Conservation (phyloP, 2,797 vertebrate species). For the Toxotes lorentzi region DNA sequence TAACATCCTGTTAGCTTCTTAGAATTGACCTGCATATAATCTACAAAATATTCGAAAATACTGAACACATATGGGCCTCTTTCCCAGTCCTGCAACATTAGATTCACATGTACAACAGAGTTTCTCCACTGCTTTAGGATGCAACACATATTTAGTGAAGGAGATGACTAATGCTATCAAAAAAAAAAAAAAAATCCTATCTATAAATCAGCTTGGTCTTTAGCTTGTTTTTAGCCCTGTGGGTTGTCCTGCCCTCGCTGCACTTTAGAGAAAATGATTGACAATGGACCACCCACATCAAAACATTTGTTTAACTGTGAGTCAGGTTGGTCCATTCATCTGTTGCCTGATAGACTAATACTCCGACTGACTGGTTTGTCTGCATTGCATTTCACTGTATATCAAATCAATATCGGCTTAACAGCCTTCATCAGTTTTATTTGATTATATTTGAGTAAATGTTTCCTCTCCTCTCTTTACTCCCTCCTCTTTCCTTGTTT, state of each 20-base stretch:
- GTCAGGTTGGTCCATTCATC: conserved; percentile 72
- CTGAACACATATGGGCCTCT: conserved; percentile 16
- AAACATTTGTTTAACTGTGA: conserved; percentile 68
- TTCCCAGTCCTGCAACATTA: neutral
- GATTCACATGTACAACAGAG: conserved; percentile 25
- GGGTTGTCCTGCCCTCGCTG: conserved; percentile 60
- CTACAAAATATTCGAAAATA: conserved; percentile 24
- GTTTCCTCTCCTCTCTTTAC: conserved; percentile 31
- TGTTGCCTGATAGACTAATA: conserved; percentile 46
- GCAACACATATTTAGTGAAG: conserved; percentile 57
- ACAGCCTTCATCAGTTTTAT: conserved; percentile 29
- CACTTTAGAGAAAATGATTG: conserved; percentile 69
- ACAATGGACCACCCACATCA: conserved; percentile 73
- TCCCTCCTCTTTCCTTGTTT: conserved; percentile 22
- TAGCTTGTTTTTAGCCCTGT: conserved; percentile 39
- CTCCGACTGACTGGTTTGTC: conserved; percentile 20
- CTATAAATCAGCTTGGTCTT: conserved; percentile 52
- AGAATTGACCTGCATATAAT: neutral
- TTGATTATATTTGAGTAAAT: conserved; percentile 38
- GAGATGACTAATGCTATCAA: conserved; percentile 68
- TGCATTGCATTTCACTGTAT: conserved; percentile 31
- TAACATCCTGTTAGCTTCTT: conserved; percentile 15
- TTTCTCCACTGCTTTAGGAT: conserved; percentile 36
- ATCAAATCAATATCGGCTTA: conserved; percentile 42
- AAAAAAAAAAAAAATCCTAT: conserved; percentile 40